phyloP scores from a whole-genome alignment of 2,797 vertebrate species.

The Cuniculus paca region DNA sequence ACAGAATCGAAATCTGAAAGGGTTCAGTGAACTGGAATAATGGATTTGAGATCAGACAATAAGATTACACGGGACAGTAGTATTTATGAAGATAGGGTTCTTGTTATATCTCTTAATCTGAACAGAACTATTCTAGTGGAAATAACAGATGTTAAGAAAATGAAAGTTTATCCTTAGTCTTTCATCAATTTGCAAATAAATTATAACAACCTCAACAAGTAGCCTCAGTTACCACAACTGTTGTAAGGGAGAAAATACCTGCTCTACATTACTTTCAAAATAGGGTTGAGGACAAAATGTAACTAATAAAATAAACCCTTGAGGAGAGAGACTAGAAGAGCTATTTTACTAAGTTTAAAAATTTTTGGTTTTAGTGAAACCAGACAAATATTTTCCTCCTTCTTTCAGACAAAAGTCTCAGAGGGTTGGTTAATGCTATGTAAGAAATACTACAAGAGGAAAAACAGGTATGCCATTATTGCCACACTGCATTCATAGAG shows the following conservation, averaged over 20 bases:
- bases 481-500: neutral
- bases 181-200: conserved; percentile 31
- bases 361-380: conserved; percentile 20
- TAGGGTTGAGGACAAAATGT: neutral
- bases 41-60: neutral
- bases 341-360: conserved; percentile 30
- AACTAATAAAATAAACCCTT: neutral
- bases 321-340: neutral
- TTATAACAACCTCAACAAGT: neutral
- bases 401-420: conserved; percentile 20
- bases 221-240: neutral
- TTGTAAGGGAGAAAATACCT: neutral
- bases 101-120: conserved; percentile 22
- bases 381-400: neutral
- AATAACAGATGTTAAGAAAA: conserved; percentile 39
- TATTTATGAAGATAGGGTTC: neutral
- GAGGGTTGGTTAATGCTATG: neutral
- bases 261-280: neutral
- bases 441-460: neutral
- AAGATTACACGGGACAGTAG: neutral
- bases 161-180: neutral
- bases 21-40: neutral
- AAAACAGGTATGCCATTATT: neutral
- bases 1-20: conserved; percentile 15
- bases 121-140: neutral